phyloP scores from a whole-genome alignment of 2,113 vertebrate species.

The Laticauda laticaudata region DNA sequence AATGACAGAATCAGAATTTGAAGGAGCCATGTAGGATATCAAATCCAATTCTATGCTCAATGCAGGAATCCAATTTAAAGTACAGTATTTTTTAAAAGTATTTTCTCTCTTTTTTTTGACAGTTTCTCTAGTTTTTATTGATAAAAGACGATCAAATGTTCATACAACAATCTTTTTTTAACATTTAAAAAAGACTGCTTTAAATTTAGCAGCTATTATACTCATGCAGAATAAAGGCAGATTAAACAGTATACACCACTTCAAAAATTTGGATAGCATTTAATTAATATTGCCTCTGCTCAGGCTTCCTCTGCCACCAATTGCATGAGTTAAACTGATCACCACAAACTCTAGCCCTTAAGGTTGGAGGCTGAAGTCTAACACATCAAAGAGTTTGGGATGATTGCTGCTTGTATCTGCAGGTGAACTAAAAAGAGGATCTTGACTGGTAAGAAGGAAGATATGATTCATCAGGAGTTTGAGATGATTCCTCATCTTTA shows the following conservation, averaged over 20 bases:
- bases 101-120: slow-evolving; percentile 32
- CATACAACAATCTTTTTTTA: slow-evolving; percentile 72
- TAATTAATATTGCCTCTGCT: slow-evolving; percentile 82
- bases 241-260: slow-evolving; percentile 55
- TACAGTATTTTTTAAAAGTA: no score
- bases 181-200: slow-evolving; percentile 58
- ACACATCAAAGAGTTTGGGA: no score
- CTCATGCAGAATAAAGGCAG: slow-evolving; percentile 57
- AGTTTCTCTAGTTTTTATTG: slow-evolving; percentile 79
- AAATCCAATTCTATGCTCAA: not conserved
- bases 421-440: no score
- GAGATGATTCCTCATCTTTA: no score
- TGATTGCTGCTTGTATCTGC: no score
- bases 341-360: no score
- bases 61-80: not conserved
- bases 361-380: no score
- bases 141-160: slow-evolving; percentile 76
- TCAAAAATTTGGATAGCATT: slow-evolving; percentile 53
- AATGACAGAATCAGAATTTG: not conserved
- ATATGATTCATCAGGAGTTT: no score
- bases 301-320: slow-evolving; percentile 84
- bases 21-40: not conserved
- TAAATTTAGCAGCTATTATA: slow-evolving; percentile 58
- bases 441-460: no score
- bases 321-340: slow-evolving; percentile 61